Percentiles rank a stretch among this genome's conserved stretches.
These are phyloP conservation scores for Lacanobia wlatinum DNA, from an alignment of 2,888 invertebrate species.

Conservation along the genomic window DNA sequence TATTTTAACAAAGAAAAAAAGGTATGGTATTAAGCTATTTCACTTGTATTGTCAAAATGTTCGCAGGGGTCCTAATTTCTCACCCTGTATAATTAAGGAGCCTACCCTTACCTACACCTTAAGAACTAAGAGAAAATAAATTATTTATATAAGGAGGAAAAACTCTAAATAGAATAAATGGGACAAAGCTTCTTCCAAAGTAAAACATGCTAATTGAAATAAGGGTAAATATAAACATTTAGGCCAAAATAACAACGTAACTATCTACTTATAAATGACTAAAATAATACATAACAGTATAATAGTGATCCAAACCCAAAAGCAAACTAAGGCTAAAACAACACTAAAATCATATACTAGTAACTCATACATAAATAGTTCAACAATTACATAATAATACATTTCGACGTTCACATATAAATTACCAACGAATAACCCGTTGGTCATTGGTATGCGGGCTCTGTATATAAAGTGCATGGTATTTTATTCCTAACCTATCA, in stretches of 20 bases:
- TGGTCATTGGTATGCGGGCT: slow-evolving; percentile 12
- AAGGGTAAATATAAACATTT: slow-evolving; percentile 12
- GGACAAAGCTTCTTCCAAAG: background rate
- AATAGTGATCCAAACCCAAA: slow-evolving; percentile 57
- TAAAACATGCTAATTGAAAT: slow-evolving; percentile 47
- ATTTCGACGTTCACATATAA: slow-evolving; percentile 38
- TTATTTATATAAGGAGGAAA: slow-evolving; percentile 1
- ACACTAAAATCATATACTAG: slow-evolving; percentile 22
- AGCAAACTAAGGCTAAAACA: slow-evolving; percentile 58
- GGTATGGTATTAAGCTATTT: too few species aligned
- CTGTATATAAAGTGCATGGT: slow-evolving; percentile 80
- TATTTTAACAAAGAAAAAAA: too few species aligned
- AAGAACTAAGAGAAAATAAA: background rate
- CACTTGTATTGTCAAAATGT: background rate
- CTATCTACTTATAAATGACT: slow-evolving; percentile 31
- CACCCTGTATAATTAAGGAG: slow-evolving; percentile 2
- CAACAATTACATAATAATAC: slow-evolving; percentile 32
- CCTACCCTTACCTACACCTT: background rate
- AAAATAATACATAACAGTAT: slow-evolving; percentile 18
- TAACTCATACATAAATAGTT: slow-evolving; percentile 36
- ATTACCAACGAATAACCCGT: slow-evolving; percentile 3
- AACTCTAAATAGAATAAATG: background rate
- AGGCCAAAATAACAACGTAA: slow-evolving; percentile 16
- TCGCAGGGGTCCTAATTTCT: slow-evolving; percentile 16
- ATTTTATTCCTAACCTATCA: slow-evolving; percentile 75